Base-by-base conservation (phyloP, 2,888 invertebrate species). In the Hypomecis punctinalis region DNA sequence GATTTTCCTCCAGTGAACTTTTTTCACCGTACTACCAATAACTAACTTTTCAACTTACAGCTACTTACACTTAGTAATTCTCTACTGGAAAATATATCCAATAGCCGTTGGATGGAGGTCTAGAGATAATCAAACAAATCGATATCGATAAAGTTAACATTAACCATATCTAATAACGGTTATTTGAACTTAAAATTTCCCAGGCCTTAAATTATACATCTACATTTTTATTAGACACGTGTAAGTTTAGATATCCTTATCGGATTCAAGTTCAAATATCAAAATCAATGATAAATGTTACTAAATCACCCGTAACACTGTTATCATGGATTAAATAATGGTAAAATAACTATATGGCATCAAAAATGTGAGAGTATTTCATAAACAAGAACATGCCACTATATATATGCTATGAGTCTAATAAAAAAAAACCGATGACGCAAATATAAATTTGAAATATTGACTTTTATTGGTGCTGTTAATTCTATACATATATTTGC, bases 181-280 rank as follows among this genome's bases (percentile, higher is more conserved):
- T 52, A 52, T n/a, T 51, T 39, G 51, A 51, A 10, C 9, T 42
- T 11, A 61, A 61, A 45, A 33, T 13, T 61, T 65, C 65, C 65
- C 65, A 65, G 55, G 56, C 52, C 23, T 52, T 37, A 43, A 55
- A 52, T 51, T 39, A 39, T 42, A 8, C 13, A 10, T 39, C n/a
- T 49, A 53, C 10, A 36, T 35, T 37, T 47, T 46, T 37, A 37
- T 37, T 52, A 23, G n/a, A 46, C 37, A 37, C 6, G 37, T 46
- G 37, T 55, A 46, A 11, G 23, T 42, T 35, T 13, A 11, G 43
- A 54, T 36, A 46, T 13, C 42, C 53, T 60, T 69, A 66, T 64
- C 64, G 10, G 47, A 47, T 33, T 43, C 8, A 43, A 63, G 54
- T 49, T 55, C 40, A 60, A 55, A 56, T 43, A 60, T 49, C 36